Evolutionary conservation across 2,113 vertebrate genomes (phyloP), one percentile per base, ranked within the genome.

Genomic region (Patagioenas fasciata): DNA sequence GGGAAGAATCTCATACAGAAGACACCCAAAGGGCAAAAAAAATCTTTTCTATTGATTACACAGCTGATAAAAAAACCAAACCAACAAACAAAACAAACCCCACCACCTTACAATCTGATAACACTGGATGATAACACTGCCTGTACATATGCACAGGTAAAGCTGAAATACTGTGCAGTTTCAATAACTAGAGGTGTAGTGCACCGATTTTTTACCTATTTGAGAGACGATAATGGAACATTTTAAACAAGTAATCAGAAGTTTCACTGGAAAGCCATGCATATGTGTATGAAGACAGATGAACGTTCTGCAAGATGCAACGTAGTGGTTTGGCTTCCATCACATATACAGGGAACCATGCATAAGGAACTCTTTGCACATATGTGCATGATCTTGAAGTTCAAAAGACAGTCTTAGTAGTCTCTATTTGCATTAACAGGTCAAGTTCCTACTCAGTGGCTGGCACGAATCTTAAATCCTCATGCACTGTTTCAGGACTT

Each of bases 111-210:
- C 7, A 32, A n/a, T 31, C 31, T 40, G 77, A 29, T 89, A 95
- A 96, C 65, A 61, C 72, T 72, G 72, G 70, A 82, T 65, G 61
- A 32, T 60, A 93, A 75, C 24, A 51, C 42, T 69, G 56, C 67
- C 87, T 89, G 28, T 36, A 80, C 31, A 26, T 5, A 9, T 5
- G 6, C 15, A 16, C 7, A 85, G 61, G 13, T 51, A 77, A 89
- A 77, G 61, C 58, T 83, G 53, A 83, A 88, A 84, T n/a, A 93
- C 86, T 87, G 82, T 61, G 77, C 73, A 71, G 58, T 81, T 85
- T 57, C 21, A 42, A 65, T 67, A 85, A 53, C 32, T n/a, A 36
- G 51, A 60, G 6, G 10, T 25, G 44, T 58, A 75, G 60, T 61
- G 40, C 77, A 57, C 29, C 58, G 7, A 25, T 66, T 53, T 47